Conservation (phyloP, 2,888 invertebrate genomes). For the Glaucopsyche alexis region DNA sequence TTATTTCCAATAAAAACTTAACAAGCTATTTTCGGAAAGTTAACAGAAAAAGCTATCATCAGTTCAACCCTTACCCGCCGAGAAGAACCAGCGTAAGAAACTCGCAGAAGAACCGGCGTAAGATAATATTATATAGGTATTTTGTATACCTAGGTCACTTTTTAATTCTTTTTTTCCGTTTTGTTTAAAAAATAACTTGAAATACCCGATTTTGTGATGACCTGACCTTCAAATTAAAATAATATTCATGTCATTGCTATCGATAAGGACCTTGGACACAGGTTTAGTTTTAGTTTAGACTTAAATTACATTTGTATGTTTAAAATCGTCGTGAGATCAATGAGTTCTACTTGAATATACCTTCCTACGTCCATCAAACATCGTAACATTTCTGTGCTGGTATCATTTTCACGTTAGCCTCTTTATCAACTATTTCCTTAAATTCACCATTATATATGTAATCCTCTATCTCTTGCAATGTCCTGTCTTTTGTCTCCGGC, state of each 20-base stretch:
- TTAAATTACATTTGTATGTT: too few relatives aligned
- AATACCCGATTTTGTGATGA: background rate
- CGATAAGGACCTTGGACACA: background rate
- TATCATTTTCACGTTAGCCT: conserved; percentile 45
- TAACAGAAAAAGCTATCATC: too few relatives aligned
- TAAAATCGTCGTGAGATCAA: background rate
- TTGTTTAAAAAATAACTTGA: background rate
- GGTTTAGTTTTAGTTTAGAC: too few relatives aligned
- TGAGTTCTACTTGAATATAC: background rate
- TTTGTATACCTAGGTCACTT: too few relatives aligned
- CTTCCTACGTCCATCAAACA: background rate
- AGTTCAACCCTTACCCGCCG: too few relatives aligned
- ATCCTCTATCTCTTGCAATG: conserved; percentile 49
- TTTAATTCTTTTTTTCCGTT: background rate
- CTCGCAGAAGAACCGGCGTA: too few relatives aligned
- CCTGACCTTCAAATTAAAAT: background rate
- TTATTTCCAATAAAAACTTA: too few relatives aligned
- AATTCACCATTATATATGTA: conserved; percentile 49
- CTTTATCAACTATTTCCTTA: conserved; percentile 40
- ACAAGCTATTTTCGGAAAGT: too few relatives aligned
- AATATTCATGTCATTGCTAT: background rate
- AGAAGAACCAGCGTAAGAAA: too few relatives aligned
- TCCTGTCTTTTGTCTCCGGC: conserved; percentile 50
- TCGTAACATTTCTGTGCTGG: background rate
- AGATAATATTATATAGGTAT: too few relatives aligned